These are phyloP conservation scores for Eurystomus glaucurus DNA, from an alignment of 2,797 vertebrate genomes.

Conservation along the genomic window DNA sequence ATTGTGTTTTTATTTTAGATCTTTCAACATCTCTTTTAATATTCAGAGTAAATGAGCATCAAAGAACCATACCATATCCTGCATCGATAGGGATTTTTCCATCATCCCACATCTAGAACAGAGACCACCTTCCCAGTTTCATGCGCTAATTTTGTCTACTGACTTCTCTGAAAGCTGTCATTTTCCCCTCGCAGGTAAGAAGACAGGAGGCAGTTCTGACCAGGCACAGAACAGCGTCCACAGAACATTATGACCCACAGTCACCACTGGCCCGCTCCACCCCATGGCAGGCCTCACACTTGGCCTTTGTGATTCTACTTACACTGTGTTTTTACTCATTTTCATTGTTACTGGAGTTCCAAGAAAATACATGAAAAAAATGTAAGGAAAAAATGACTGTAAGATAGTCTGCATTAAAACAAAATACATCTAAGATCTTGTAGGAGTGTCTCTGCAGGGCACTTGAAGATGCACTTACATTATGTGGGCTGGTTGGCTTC, in stretches of 20 bases:
- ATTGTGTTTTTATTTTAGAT: background rate
- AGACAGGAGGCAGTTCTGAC: background rate
- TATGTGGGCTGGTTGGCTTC: constrained; percentile 88
- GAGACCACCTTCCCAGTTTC: background rate
- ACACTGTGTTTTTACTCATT: background rate
- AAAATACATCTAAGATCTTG: background rate
- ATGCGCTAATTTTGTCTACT: background rate
- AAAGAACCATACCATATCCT: background rate
- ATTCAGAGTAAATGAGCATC: background rate
- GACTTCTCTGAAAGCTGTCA: background rate
- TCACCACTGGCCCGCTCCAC: background rate
- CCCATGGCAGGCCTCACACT: background rate
- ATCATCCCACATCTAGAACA: background rate
- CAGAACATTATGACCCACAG: background rate
- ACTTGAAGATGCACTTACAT: constrained; percentile 84
- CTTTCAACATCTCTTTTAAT: background rate
- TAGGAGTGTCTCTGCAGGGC: background rate
- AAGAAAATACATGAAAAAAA: background rate
- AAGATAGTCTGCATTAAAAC: background rate
- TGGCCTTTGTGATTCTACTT: background rate
- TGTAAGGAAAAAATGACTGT: background rate
- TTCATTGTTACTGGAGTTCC: background rate
- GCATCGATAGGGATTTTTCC: background rate
- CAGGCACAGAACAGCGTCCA: background rate
- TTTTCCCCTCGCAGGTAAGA: background rate